phyloP scores from a whole-genome alignment of 2,797 vertebrate genomes.

The Helicolenus hilgendorfi region DNA sequence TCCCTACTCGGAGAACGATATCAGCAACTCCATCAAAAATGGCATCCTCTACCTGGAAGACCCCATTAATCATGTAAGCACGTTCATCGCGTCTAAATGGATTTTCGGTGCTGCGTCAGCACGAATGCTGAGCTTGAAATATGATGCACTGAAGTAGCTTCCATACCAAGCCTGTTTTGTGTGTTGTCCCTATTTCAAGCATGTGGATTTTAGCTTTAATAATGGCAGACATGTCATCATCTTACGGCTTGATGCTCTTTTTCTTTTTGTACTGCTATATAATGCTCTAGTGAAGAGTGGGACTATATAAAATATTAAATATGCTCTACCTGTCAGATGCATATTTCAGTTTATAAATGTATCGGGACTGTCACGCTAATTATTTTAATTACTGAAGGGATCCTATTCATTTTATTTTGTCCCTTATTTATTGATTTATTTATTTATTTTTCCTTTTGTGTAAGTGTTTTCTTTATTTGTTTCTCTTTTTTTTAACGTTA shows the following conservation, averaged over 20 bases:
- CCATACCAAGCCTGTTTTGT: background rate
- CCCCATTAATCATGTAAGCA: constrained; percentile 96
- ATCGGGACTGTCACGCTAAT: no score
- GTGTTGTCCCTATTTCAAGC: background rate
- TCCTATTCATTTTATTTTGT: no score
- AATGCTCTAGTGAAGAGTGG: no score
- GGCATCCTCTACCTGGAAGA: constrained; percentile 98
- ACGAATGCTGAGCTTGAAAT: background rate
- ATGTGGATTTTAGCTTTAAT: background rate
- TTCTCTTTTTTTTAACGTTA: no score
- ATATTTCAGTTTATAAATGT: no score
- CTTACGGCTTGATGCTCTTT: background rate
- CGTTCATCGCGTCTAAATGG: background rate
- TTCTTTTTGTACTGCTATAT: background rate
- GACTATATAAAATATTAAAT: no score
- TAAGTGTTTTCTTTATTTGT: no score
- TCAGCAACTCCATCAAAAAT: constrained; percentile 99
- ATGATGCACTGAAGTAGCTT: background rate
- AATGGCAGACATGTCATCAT: background rate
- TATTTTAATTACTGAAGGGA: no score
- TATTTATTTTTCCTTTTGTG: no score
- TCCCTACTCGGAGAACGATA: constrained; percentile 98
- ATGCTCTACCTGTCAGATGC: no score
- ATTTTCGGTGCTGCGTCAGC: background rate
- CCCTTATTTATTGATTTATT: no score